These are phyloP conservation scores for Piliocolobus tephrosceles DNA, from an alignment of 2,113 vertebrate genomes.

Conservation along the genomic window DNA sequence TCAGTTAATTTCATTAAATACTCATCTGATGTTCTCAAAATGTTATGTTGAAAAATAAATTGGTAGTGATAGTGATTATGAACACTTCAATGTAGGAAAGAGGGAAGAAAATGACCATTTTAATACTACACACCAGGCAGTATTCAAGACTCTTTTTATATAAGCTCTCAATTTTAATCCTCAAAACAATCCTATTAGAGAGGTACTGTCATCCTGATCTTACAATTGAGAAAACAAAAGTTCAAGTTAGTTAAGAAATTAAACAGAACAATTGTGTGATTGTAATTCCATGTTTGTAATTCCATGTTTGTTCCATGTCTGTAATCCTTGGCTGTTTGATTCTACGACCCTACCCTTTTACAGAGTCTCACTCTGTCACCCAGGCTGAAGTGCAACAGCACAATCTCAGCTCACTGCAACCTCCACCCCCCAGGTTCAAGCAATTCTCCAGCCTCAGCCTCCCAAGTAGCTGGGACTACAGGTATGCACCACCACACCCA, in stretches of 20 bases:
- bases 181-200: not conserved
- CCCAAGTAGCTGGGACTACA: too few relatives aligned
- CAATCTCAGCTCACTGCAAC: too few relatives aligned
- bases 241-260: not conserved
- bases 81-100: not conserved
- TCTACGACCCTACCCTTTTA: not conserved
- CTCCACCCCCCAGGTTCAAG: too few relatives aligned
- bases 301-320: not conserved
- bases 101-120: not conserved
- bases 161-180: not conserved
- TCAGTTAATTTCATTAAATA: not conserved
- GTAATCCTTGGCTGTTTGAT: not conserved
- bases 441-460: too few relatives aligned
- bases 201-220: not conserved
- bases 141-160: not conserved
- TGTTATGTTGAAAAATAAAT: not conserved
- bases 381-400: too few relatives aligned
- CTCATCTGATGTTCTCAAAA: not conserved
- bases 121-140: too few relatives aligned
- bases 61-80: not conserved
- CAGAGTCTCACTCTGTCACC: too few relatives aligned
- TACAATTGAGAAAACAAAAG: not conserved
- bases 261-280: not conserved
- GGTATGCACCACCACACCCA: too few relatives aligned
- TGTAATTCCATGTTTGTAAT: not conserved